These are phyloP conservation scores for Tachystola acroxantha DNA, from an alignment of 2,888 invertebrate species.

Conservation along the genomic window DNA sequence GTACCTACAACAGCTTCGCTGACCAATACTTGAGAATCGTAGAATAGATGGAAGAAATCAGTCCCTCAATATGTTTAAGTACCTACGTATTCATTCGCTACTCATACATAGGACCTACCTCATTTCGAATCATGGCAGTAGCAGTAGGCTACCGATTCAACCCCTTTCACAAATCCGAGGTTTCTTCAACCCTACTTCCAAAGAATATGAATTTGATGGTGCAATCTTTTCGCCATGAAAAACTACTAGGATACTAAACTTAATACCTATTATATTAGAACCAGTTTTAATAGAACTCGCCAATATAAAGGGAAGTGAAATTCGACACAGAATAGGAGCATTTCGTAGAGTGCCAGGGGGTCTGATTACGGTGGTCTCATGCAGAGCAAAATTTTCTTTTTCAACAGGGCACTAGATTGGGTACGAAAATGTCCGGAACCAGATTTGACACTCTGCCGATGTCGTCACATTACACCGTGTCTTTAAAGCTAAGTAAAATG, in stretches of 20 bases:
- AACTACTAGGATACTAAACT: conserved; percentile 23
- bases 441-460: conserved; percentile 59
- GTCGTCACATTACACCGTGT: conserved; percentile 53
- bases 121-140: too few species aligned
- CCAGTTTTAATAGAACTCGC: conserved; percentile 20
- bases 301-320: conserved; percentile 6
- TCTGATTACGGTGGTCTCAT: conserved; percentile 26
- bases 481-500: conserved; percentile 29
- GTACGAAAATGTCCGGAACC: conserved; percentile 50
- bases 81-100: too few species aligned
- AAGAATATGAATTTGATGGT: conserved; percentile 15
- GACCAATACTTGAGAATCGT: too few species aligned
- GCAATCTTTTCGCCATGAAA: conserved; percentile 24
- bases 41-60: too few species aligned
- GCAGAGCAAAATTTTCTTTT: conserved; percentile 34
- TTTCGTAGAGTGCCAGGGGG: conserved; percentile 11
- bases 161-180: background rate
- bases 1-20: too few species aligned
- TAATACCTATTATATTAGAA: conserved; percentile 28
- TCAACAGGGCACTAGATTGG: conserved; percentile 49
- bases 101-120: too few species aligned
- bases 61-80: too few species aligned
- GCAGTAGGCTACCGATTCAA: too few species aligned
- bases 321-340: background rate
- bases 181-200: conserved; percentile 2